Evolutionary conservation across 2,888 invertebrate genomes (phyloP), one percentile per base, ranked within the genome.

Genomic region (Agriopis aurantiaria): DNA sequence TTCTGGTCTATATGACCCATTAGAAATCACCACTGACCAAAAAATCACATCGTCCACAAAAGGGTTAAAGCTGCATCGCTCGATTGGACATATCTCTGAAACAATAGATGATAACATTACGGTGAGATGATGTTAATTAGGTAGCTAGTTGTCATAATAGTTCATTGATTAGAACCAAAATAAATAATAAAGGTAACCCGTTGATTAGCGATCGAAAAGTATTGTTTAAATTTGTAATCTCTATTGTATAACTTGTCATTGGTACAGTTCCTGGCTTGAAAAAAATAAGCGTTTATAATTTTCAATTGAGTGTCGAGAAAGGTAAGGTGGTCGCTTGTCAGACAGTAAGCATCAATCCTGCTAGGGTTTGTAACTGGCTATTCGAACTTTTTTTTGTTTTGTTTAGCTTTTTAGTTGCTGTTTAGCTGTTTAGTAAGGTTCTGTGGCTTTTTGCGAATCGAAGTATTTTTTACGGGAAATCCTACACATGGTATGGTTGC

Each of bases 111-210:
- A 90, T 83, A 84, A 82, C 83, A 82, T 74, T 68, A 64, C 67
- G 58, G 49, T 56, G 78, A 71, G 84, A 87, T 91, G 87, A 89
- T 89, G 85, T 90, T 79, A 89, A 87, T 86, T 85, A 87, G 87
- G 87, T 78, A 79, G 79, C 75, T 80, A 82, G 77, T 82, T 84
- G 76, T 83, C 82, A 88, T 89, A 92, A 93, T 88, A 91, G 23
- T 55, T 82, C 85, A 91, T 91, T 91, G 88, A 91, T 85, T 87
- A 88, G 85, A 85, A 80, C 48, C 77, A 85, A 84, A 88, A 87
- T 83, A 87, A 81, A 84, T 75, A 82, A 82, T 78, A 81, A 74
- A 65, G 53, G 33, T 61, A 64, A 14, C 40, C 43, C n/a, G n/a
- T 23, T 58, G 46, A 68, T 73, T 62, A 49, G 41, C 51, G 17